Evolutionary conservation across 2,797 vertebrate species (phyloP), one percentile per base, ranked within the genome.

Genomic region (Heterohyrax brucei): DNA sequence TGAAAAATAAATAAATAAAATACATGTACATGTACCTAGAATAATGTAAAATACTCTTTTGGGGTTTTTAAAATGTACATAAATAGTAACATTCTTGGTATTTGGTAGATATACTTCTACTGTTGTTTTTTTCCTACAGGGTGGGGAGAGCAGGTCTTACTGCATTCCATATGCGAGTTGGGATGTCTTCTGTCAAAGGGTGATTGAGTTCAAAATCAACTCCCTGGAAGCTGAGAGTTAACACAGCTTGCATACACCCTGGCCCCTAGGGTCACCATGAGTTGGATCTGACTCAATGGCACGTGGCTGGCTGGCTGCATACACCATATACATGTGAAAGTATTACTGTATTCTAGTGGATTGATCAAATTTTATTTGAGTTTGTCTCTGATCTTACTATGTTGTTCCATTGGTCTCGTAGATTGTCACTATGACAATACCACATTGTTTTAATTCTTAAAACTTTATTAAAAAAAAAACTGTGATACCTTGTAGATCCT

Each of bases 351-450:
- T 78, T 79, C 24, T 46, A 48, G 26, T 89, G 39, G 66, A 46
- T 46, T 62, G n/a, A 56, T 59, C 14, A 68, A 9, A 44, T 86
- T 92, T 90, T 56, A 61, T 78, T 87, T 86, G 62, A 2, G 10
- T 82, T 90, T 68, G 77, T 79, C 83, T 92, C 75, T 95, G 33
- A 2, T 83, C 93, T 79, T 68, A 87, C 39, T 66, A 72, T 72
- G 78, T 93, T 92, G 56, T 82, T 89, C 24, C 33, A 2, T 56
- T 86, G 28, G 33, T 92, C 53, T 95, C 44, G 12, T 33, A 86
- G 22, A 44, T 87, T 86, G 22, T 77, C 61, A 61, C 44, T 33
- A 12, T 26, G 12, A 78, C 21, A 82, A 61, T 78, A 56, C 39
- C 4, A 81, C 4, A 19, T 53, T 78, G 56, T 84, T 93, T 95